These are phyloP conservation scores for Drosophila eugracilis DNA, from an alignment of 1,140 invertebrate species.

Conservation along the genomic window DNA sequence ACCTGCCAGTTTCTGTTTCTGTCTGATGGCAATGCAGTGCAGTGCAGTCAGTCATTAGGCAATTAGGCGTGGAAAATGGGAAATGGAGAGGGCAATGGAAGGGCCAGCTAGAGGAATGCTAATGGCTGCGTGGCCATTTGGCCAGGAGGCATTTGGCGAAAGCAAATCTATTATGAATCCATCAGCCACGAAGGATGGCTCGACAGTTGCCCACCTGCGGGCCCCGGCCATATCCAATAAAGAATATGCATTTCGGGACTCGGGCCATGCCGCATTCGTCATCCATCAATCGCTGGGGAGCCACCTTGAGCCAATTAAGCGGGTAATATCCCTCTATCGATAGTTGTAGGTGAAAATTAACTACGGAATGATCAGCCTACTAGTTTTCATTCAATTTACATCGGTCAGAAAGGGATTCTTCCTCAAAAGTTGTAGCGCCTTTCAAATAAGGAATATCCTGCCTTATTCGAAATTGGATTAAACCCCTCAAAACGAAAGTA, in stretches of 20 bases:
- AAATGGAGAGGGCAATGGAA: not conserved
- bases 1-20: not conserved
- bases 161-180: conserved; percentile 40
- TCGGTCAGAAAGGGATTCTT: too few relatives aligned
- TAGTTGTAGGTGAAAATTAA: not conserved
- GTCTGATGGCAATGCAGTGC: not conserved
- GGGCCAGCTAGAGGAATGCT: not conserved
- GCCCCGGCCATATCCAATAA: not conserved
- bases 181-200: conserved; percentile 13
- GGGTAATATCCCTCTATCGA: not conserved
- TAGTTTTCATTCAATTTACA: too few relatives aligned
- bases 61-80: conserved; percentile 26
- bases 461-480: too few relatives aligned
- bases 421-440: too few relatives aligned
- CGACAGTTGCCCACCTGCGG: conserved; percentile 5
- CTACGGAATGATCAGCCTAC: too few relatives aligned
- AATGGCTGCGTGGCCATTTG: conserved; percentile 18
- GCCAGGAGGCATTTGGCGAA: conserved; percentile 12
- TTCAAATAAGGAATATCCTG: too few relatives aligned
- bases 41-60: conserved; percentile 41
- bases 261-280: not conserved
- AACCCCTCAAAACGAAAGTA: too few relatives aligned
- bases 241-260: not conserved
- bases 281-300: not conserved
- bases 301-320: not conserved